Evolutionary conservation across 1,140 invertebrate genomes (phyloP).

Genomic region (Phthorimaea operculella): DNA sequence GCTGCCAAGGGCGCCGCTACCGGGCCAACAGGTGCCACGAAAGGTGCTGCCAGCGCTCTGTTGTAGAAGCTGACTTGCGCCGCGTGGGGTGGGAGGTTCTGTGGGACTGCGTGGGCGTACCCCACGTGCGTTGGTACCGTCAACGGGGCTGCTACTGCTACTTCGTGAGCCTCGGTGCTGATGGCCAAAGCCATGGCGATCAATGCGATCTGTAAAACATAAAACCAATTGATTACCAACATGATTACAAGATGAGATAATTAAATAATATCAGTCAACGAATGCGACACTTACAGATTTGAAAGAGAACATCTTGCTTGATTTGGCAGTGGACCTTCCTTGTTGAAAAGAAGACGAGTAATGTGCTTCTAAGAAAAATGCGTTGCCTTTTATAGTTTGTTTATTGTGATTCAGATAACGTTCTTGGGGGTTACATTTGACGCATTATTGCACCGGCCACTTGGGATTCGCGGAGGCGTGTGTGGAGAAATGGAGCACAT

Average conservation of each 20-base stretch:
- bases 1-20: constrained; percentile 29
- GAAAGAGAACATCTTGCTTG: constrained; percentile 61
- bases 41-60: constrained; percentile 44
- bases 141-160: constrained; percentile 35
- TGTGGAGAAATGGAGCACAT: constrained; percentile 60
- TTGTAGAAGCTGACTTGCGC: constrained; percentile 66
- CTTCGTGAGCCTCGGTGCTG: constrained; percentile 55
- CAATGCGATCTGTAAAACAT: constrained; percentile 46
- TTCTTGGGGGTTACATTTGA: constrained; percentile 50
- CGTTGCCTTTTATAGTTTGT: constrained; percentile 52
- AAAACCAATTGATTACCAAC: constrained; percentile 7
- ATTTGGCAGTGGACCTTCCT: constrained; percentile 51
- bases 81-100: constrained; percentile 68
- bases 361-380: constrained; percentile 50
- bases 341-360: constrained; percentile 48
- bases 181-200: constrained; percentile 49
- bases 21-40: constrained; percentile 30
- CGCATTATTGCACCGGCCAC: constrained; percentile 42
- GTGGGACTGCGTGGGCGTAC: constrained; percentile 61
- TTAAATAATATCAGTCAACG: background rate
- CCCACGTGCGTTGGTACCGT: constrained; percentile 46
- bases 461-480: constrained; percentile 53
- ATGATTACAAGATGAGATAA: constrained; percentile 1
- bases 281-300: constrained; percentile 49
- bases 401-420: constrained; percentile 60